These are phyloP conservation scores for Aleiodes testaceus DNA, from an alignment of 2,888 invertebrate species.

Conservation along the genomic window DNA sequence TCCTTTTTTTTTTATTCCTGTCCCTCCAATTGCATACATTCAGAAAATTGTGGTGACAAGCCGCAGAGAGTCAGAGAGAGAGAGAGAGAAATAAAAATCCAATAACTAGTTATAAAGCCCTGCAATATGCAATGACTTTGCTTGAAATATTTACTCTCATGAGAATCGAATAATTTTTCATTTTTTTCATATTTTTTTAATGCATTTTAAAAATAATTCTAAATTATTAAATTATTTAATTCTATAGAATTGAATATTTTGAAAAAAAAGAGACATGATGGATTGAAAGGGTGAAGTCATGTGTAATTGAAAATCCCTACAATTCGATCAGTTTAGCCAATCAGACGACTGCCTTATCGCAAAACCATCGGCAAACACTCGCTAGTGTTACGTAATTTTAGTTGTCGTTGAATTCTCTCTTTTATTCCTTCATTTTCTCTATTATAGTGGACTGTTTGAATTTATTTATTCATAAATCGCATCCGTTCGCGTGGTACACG, in stretches of 20 bases:
- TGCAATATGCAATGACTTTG: conserved; percentile 2
- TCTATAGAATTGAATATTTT: too few relatives aligned
- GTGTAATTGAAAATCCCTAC: too few relatives aligned
- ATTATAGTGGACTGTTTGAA: conserved; percentile 25
- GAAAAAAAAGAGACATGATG: too few relatives aligned
- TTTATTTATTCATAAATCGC: conserved; percentile 46
- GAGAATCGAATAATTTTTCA: too few relatives aligned
- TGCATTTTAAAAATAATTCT: too few relatives aligned
- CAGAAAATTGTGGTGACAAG: conserved; percentile 19
- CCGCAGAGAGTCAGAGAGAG: background rate
- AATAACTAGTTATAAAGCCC: conserved; percentile 19
- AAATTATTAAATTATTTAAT: too few relatives aligned
- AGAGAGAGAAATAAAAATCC: conserved; percentile 5
- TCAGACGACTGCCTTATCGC: too few relatives aligned
- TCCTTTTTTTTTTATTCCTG: background rate
- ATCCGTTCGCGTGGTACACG: conserved; percentile 37
- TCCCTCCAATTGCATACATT: background rate
- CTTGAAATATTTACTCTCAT: background rate
- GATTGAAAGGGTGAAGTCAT: too few relatives aligned
- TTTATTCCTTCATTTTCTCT: background rate
- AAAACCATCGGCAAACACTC: too few relatives aligned
- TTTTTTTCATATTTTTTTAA: too few relatives aligned
- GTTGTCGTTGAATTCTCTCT: conserved; percentile 20
- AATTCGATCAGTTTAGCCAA: too few relatives aligned
- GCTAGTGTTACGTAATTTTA: conserved; percentile 21